Base-by-base conservation (phyloP, 2,888 invertebrate genomes). In the Apoda limacodes region DNA sequence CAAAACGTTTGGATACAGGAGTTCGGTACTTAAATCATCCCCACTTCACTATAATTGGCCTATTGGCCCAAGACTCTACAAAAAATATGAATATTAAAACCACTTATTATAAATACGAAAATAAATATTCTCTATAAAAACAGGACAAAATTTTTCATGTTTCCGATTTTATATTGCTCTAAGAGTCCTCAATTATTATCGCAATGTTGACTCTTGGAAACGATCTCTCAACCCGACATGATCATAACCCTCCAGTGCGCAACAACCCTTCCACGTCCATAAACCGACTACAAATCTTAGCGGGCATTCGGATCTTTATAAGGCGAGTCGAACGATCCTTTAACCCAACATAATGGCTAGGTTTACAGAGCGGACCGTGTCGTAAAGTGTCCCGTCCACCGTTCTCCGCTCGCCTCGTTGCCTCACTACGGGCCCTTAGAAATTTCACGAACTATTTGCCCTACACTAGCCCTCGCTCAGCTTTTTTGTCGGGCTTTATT, bases 381-480 rank as follows among this genome's bases (percentile, higher is more conserved):
- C 78, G 75, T 80, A 78, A 78, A 78, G 60, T 68, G 78, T 70
- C 71, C 74, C 66, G 66, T 62, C 56, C 62, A 55, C 55, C 52
- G 48, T 30, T 7, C 27, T 40, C 25, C 40, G 39, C 20, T 37
- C 39, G 45, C 40, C 24, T 34, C 40, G 46, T 55, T 63, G 61
- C 55, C 47, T 49, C 42, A 42, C 45, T 55, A 57, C 64, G 7
- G 64, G 59, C 76, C 78, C 76, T 71, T 62, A 61, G 60, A 63
- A 71, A 72, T 78, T 78, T 76, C 75, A 76, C 78, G 75, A 76
- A 80, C 78, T 78, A 80, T 80, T 78, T 76, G 66, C 64, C 61
- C 74, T 62, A 66, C 65, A 75, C 74, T 76, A 70, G 72, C 70
- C 72, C 67, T 60, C 68, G 52, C 64, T 69, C 68, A 63, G 74